A percentile compares a stretch with the other conserved stretches of the same genome.
These are phyloP conservation scores for Tragelaphus oryx DNA, from an alignment of 2,797 vertebrate genomes.

Conservation along the genomic window DNA sequence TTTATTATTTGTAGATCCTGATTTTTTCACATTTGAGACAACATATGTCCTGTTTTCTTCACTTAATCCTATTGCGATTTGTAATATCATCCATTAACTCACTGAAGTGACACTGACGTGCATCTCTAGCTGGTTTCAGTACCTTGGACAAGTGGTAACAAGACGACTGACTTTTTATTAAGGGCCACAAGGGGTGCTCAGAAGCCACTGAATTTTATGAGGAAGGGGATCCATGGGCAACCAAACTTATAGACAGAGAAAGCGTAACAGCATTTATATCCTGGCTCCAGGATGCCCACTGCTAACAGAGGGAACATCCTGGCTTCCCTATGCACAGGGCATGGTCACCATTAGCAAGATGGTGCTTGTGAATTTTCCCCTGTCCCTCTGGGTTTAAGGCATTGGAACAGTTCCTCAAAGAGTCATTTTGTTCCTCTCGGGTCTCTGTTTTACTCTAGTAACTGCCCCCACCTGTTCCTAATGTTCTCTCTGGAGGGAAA, in stretches of 20 bases:
- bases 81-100: not conserved
- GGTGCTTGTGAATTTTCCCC: not conserved
- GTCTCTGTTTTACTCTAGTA: not conserved
- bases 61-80: not conserved
- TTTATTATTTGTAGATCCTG: not conserved
- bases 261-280: not conserved
- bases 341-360: not conserved
- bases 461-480: conserved; percentile 38
- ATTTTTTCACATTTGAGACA: not conserved
- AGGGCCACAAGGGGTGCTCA: not conserved
- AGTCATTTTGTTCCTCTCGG: not conserved
- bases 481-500: conserved; percentile 14
- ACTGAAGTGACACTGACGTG: not conserved
- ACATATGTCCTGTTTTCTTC: not conserved
- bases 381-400: not conserved
- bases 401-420: not conserved
- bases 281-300: not conserved
- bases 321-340: accelerated
- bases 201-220: not conserved
- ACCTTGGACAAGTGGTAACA: not conserved
- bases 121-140: not conserved
- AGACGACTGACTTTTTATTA: not conserved
- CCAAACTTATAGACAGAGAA: not conserved
- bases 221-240: not conserved
- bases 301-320: not conserved